Evolutionary conservation across 2,113 vertebrate species (phyloP).

Genomic region (Panthera tigris): DNA sequence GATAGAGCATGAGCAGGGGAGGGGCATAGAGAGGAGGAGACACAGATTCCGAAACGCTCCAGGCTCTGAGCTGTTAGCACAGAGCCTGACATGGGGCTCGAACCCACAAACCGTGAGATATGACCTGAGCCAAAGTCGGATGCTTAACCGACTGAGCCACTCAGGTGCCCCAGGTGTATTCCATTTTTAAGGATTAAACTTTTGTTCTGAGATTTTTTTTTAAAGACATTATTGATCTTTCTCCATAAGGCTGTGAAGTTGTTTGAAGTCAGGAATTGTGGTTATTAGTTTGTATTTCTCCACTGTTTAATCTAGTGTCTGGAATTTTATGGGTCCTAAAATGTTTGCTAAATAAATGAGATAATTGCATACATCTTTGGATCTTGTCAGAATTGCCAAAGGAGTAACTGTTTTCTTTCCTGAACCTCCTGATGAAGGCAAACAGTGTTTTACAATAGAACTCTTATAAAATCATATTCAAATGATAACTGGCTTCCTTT

Average conservation of each 20-base stretch:
- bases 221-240: background rate
- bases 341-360: conserved; percentile 28
- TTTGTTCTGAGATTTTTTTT: conserved; percentile 24
- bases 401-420: background rate
- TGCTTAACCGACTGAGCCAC: no score
- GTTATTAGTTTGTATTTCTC: conserved; percentile 34
- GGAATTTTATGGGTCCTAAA: background rate
- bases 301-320: background rate
- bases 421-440: background rate
- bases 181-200: conserved; percentile 6
- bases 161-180: background rate
- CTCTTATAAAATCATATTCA: background rate
- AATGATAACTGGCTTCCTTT: background rate
- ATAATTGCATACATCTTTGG: background rate
- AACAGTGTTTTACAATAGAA: background rate
- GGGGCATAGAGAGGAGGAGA: no score
- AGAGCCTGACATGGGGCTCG: no score
- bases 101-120: no score
- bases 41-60: no score
- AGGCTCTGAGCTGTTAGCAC: no score
- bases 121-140: no score
- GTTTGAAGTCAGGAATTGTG: background rate
- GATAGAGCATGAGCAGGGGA: no score
- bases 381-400: background rate
- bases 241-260: background rate